Evolutionary conservation across 2,113 vertebrate genomes (phyloP).

Genomic region (Phrynocephalus versicolor): DNA sequence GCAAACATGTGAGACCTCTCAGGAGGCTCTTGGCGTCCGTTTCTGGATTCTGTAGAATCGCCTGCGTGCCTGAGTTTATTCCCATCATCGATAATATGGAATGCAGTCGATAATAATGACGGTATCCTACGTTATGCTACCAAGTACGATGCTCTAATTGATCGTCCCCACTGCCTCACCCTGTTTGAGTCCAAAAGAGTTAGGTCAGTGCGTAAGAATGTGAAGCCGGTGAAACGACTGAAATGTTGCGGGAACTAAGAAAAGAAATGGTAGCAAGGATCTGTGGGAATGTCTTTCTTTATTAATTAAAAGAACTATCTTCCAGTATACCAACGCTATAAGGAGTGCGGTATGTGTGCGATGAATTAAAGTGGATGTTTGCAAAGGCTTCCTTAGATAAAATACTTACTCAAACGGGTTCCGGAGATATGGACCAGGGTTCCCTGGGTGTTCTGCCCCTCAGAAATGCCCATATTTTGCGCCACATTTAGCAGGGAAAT

Average conservation of each 20-base stretch:
- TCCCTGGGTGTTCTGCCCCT: slow-evolving; percentile 4
- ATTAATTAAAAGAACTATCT: background rate
- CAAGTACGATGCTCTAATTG: background rate
- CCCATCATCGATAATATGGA: background rate
- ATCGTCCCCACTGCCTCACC: too few relatives aligned
- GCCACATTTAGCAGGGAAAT: slow-evolving; percentile 38
- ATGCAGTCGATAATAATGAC: background rate
- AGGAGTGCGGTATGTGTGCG: background rate
- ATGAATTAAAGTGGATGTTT: background rate
- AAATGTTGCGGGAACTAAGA: slow-evolving; percentile 47
- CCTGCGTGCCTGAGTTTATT: background rate
- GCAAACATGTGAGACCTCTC: background rate
- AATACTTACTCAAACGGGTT: slow-evolving; percentile 20
- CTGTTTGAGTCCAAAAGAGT: background rate
- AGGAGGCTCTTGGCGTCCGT: background rate
- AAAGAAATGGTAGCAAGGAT: background rate
- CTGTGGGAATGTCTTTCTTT: background rate
- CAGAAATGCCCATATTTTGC: slow-evolving; percentile 4
- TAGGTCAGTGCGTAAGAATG: slow-evolving; percentile 6
- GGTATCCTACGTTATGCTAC: background rate
- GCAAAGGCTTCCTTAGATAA: slow-evolving; percentile 23
- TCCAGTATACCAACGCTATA: background rate
- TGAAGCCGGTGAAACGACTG: slow-evolving; percentile 28
- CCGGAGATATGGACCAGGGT: slow-evolving; percentile 34
- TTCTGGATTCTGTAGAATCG: background rate